Conservation (phyloP, 2,888 invertebrate genomes). For the Gortyna flavago region DNA sequence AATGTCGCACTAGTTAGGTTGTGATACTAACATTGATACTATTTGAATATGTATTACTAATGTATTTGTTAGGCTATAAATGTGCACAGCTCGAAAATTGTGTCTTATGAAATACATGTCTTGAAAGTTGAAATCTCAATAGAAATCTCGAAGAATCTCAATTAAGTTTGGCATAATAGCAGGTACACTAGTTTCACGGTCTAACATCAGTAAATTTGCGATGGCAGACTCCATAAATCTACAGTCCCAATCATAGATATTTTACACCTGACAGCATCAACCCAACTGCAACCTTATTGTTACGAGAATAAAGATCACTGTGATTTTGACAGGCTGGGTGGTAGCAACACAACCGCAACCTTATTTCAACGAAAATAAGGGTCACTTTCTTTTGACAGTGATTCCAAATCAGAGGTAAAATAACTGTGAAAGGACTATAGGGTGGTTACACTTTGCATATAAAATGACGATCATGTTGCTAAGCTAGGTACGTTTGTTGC, state of each 20-base stretch:
- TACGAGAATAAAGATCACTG: not conserved
- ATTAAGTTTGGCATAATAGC: not conserved
- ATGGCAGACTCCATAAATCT: not conserved
- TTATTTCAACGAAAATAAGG: not conserved
- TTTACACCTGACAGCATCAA: no score
- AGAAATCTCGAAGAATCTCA: not conserved
- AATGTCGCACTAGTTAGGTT: constrained; percentile 50
- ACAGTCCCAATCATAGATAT: no score
- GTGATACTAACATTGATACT: constrained; percentile 55
- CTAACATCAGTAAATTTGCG: not conserved
- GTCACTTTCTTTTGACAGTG: no score
- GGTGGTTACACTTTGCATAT: not conserved
- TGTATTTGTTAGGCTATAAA: constrained; percentile 27
- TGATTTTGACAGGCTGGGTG: not conserved
- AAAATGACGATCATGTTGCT: not conserved
- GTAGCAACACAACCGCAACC: not conserved
- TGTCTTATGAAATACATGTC: not conserved
- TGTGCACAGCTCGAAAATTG: constrained; percentile 6
- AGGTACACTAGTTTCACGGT: not conserved
- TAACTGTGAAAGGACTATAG: not conserved
- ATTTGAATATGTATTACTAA: constrained; percentile 18
- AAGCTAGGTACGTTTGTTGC: not conserved
- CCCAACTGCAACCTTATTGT: no score
- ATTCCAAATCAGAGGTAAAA: not conserved
- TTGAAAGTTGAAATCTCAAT: constrained; percentile 20